Conservation (phyloP, 1,140 invertebrate species). For the Eulimnadia texana region DNA sequence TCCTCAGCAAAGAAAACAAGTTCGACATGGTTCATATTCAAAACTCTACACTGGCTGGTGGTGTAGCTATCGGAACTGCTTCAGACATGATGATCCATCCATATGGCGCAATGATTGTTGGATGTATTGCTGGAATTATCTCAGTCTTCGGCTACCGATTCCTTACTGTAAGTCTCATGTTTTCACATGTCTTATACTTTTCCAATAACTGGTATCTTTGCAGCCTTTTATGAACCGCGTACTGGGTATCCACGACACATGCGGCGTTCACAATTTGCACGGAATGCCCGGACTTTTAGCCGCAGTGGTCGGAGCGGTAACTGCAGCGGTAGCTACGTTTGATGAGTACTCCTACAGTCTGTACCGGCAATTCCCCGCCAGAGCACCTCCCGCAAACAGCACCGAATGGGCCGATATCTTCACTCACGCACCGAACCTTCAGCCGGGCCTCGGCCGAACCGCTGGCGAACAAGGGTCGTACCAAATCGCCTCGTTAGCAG, state of each 20-base stretch:
- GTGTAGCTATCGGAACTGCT: slow-evolving; percentile 42
- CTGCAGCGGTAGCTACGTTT: slow-evolving; percentile 52
- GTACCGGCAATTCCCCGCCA: slow-evolving; percentile 36
- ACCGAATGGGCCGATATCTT: slow-evolving; percentile 24
- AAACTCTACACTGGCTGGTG: slow-evolving; percentile 74
- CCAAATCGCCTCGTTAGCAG: slow-evolving; percentile 54
- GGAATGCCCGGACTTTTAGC: slow-evolving; percentile 85
- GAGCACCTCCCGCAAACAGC: slow-evolving; percentile 30
- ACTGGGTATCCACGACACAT: slow-evolving; percentile 73
- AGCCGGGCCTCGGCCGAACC: slow-evolving; percentile 41
- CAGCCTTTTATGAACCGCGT: slow-evolving; percentile 55
- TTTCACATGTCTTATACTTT: not conserved
- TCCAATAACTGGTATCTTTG: too few species aligned
- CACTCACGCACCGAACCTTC: slow-evolving; percentile 21
- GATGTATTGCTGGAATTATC: slow-evolving; percentile 58
- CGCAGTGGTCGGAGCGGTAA: slow-evolving; percentile 57
- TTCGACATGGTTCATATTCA: slow-evolving; percentile 84
- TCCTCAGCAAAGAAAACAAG: slow-evolving; percentile 60
- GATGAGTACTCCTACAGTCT: slow-evolving; percentile 33
- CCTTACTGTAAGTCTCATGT: slow-evolving; percentile 47
- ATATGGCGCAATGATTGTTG: slow-evolving; percentile 68
- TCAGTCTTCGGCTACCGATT: slow-evolving; percentile 75
- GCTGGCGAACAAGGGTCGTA: slow-evolving; percentile 55
- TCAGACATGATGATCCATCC: slow-evolving; percentile 72
- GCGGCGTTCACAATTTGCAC: slow-evolving; percentile 89